A percentile compares a stretch with the other conserved stretches of the same genome.
Evolutionary conservation across 2,888 invertebrate species (phyloP).

Genomic region (Luperina testacea): DNA sequence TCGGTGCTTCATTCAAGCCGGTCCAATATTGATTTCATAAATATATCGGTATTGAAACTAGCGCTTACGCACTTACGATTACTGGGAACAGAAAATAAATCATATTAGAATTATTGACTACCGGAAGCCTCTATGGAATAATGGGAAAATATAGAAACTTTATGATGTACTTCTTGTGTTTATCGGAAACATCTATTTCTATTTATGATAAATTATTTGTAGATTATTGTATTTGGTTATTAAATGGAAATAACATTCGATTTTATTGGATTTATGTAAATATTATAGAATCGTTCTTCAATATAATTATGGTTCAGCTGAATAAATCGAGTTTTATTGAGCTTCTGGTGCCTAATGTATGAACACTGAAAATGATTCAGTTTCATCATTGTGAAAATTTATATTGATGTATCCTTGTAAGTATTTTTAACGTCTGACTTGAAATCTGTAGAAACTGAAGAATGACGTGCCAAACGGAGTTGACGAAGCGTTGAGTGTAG

Average conservation of each 20-base stretch:
- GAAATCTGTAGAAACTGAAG: conserved; percentile 51
- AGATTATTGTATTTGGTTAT: neutral
- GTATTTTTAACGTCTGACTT: conserved; percentile 46
- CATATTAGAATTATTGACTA: conserved; percentile 54
- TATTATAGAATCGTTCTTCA: neutral
- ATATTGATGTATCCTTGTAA: conserved; percentile 33
- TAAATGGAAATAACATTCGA: neutral
- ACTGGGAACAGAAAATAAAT: conserved; percentile 62
- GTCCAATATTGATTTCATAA: conserved; percentile 60
- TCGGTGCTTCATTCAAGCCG: conserved; percentile 64
- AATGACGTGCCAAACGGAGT: conserved; percentile 47
- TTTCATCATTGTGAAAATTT: conserved; percentile 38
- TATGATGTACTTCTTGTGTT: conserved; percentile 37
- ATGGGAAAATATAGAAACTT: conserved; percentile 30
- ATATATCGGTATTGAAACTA: conserved; percentile 53
- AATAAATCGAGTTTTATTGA: conserved; percentile 4
- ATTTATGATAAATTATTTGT: conserved; percentile 19
- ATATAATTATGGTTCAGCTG: conserved; percentile 6
- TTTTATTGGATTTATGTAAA: neutral
- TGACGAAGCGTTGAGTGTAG: conserved; percentile 59
- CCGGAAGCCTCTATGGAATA: conserved; percentile 47
- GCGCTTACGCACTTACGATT: conserved; percentile 58
- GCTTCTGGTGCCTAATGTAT: neutral
- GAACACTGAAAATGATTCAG: conserved; percentile 20
- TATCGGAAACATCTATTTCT: conserved; percentile 41